Conservation (phyloP, 2,888 invertebrate species). For the Furcula furcula region DNA sequence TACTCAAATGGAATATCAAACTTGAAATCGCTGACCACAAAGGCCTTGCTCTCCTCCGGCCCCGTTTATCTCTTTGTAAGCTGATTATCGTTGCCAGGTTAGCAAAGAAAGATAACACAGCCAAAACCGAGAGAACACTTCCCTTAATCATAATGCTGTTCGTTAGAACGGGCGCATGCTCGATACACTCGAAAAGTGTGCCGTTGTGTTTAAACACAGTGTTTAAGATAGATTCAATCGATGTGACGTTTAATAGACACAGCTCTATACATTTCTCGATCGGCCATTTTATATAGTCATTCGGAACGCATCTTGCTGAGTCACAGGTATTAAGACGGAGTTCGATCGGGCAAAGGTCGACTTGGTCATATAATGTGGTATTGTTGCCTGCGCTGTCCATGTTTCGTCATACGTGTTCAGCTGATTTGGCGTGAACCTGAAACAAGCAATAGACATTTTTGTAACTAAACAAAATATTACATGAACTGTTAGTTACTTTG, state of each 20-base stretch:
- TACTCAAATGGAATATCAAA: slow-evolving; percentile 90
- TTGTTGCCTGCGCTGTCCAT: slow-evolving; percentile 72
- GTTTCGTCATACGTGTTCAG: slow-evolving; percentile 68
- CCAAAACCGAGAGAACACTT: slow-evolving; percentile 86
- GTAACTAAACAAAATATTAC: too few relatives aligned
- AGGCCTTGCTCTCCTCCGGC: slow-evolving; percentile 80
- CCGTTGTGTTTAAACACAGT: slow-evolving; percentile 52
- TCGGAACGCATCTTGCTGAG: slow-evolving; percentile 34
- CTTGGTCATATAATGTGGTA: slow-evolving; percentile 69
- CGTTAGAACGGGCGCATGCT: slow-evolving; percentile 86
- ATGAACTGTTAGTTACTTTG: too few relatives aligned
- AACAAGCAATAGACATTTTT: slow-evolving; percentile 39
- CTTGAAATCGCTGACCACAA: slow-evolving; percentile 88
- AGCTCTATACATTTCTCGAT: slow-evolving; percentile 58
- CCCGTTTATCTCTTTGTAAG: slow-evolving; percentile 84
- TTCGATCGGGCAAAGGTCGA: slow-evolving; percentile 42
- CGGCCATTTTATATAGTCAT: slow-evolving; percentile 48
- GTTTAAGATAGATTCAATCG: slow-evolving; percentile 32
- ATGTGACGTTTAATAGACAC: slow-evolving; percentile 48
- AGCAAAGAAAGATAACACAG: slow-evolving; percentile 86
- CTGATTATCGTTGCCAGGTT: slow-evolving; percentile 90
- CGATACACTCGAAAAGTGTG: slow-evolving; percentile 68
- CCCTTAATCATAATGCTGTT: slow-evolving; percentile 84
- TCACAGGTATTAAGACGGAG: slow-evolving; percentile 39
- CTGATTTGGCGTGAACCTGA: slow-evolving; percentile 40